Conservation (phyloP, 2,113 vertebrate genomes). For the Asarcornis scutulata region DNA sequence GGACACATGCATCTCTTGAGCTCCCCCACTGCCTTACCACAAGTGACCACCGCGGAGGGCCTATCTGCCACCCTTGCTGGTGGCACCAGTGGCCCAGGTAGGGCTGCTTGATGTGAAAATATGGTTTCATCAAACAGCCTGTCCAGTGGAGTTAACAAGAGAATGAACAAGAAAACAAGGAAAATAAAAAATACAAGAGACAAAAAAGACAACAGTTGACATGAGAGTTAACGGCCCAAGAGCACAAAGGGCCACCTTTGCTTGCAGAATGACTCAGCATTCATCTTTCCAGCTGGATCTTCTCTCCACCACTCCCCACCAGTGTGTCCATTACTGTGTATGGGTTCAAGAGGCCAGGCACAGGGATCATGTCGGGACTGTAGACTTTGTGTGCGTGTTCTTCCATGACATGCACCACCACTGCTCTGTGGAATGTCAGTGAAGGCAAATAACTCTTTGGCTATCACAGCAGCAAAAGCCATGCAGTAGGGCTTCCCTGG, state of each 20-base stretch:
- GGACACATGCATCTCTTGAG: not conserved
- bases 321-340: not conserved
- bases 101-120: not conserved
- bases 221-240: not conserved
- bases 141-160: not conserved
- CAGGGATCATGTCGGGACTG: not conserved
- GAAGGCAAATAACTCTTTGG: not conserved
- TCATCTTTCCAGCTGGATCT: not conserved
- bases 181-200: not conserved
- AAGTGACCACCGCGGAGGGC: not conserved
- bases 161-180: not conserved
- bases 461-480: not conserved
- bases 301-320: not conserved
- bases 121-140: not conserved
- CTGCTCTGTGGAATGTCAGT: not conserved
- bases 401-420: not conserved
- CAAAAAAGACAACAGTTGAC: no score
- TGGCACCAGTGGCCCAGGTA: rapidly evolving
- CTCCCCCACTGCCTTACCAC: not conserved
- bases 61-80: not conserved
- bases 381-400: not conserved
- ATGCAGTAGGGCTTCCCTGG: rapidly evolving
- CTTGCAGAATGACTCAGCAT: not conserved
- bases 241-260: not conserved
- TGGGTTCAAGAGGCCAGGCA: not conserved